Percentiles rank a stretch among this genome's conserved stretches.
phyloP scores from a whole-genome alignment of 2,797 vertebrate genomes.

The Alectoris magna region DNA sequence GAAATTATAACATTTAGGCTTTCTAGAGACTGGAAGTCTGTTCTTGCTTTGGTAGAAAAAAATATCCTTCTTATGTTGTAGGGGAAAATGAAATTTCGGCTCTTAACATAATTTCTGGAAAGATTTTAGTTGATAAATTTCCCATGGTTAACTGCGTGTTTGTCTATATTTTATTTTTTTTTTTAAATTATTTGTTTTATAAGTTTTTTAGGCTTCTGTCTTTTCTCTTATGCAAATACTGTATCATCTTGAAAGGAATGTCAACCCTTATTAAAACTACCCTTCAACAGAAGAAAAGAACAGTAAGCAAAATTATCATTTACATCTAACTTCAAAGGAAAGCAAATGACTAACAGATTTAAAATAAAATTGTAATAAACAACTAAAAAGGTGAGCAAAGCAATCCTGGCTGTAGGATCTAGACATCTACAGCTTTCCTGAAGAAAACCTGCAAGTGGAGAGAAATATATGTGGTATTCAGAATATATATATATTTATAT shows the following conservation, averaged over 20 bases:
- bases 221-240: slow-evolving; percentile 51
- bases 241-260: neutral
- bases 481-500: neutral
- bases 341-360: neutral
- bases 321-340: neutral
- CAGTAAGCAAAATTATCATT: neutral
- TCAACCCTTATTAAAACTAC: neutral
- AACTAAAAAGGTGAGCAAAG: neutral
- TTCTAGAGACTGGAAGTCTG: neutral
- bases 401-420: neutral
- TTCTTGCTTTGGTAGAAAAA: neutral
- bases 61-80: neutral
- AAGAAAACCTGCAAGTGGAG: neutral
- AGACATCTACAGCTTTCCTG: neutral
- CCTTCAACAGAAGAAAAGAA: neutral
- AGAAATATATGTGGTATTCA: neutral
- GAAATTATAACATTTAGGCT: neutral
- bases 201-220: slow-evolving; percentile 44
- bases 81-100: neutral
- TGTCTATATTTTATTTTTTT: neutral
- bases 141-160: slow-evolving; percentile 23
- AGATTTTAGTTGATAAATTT: neutral
- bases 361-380: neutral
- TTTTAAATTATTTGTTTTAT: slow-evolving; percentile 9
- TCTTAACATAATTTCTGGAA: neutral